These are phyloP conservation scores for Distichodus sexfasciatus DNA, from an alignment of 2,797 vertebrate genomes.

Conservation along the genomic window DNA sequence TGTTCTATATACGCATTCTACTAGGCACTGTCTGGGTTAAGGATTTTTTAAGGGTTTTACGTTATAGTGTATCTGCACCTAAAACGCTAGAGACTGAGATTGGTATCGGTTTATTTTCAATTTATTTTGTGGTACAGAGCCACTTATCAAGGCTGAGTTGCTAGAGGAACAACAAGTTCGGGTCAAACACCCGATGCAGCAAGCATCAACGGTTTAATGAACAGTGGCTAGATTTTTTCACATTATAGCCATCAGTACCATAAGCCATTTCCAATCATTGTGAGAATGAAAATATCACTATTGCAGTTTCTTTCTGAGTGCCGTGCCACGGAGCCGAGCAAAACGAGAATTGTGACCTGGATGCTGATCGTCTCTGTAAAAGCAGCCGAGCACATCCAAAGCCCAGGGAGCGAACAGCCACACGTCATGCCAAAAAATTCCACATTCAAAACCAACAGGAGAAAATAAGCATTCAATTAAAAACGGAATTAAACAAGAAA, in stretches of 20 bases:
- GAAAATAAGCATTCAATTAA: not conserved
- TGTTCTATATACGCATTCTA: too few species aligned
- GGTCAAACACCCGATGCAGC: not conserved
- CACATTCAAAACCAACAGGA: not conserved
- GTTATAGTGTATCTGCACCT: too few species aligned
- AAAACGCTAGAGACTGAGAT: too few species aligned
- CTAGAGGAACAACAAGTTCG: too few species aligned
- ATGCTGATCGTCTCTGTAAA: not conserved
- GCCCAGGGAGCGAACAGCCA: not conserved
- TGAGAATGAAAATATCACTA: conserved; percentile 8
- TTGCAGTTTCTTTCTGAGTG: not conserved
- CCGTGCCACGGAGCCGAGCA: not conserved
- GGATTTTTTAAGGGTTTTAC: too few species aligned
- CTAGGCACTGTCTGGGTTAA: too few species aligned
- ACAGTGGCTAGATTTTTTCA: not conserved
- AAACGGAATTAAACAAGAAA: not conserved
- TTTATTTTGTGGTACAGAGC: too few species aligned
- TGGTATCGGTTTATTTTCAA: too few species aligned
- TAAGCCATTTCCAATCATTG: conserved; percentile 8
- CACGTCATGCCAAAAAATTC: not conserved
- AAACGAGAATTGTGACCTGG: conserved; percentile 30
- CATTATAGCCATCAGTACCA: not conserved
- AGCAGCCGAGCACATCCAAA: not conserved
- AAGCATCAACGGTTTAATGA: not conserved
- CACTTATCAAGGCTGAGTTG: not conserved